A percentile compares a stretch with the other conserved stretches of the same genome.
Evolutionary conservation across 2,888 invertebrate species (phyloP).

Genomic region (Entomobrya multifasciata): DNA sequence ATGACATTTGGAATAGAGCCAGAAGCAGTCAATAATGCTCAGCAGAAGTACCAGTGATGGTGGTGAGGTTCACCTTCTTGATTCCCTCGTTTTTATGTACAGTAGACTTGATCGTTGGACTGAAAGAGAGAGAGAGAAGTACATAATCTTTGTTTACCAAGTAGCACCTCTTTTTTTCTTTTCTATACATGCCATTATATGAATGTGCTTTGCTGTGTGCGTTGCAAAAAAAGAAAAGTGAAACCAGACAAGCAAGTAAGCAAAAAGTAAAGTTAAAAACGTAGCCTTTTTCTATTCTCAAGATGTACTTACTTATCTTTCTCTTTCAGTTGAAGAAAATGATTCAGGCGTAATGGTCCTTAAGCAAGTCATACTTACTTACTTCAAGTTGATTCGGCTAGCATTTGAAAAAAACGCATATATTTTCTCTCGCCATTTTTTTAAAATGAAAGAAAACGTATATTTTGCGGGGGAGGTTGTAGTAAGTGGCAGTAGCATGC

Average conservation of each 20-base stretch:
- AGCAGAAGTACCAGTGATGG: not conserved
- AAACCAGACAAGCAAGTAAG: too few relatives aligned
- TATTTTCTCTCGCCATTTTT: not conserved
- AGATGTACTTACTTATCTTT: not conserved
- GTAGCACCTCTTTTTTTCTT: constrained; percentile 3
- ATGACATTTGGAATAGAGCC: constrained; percentile 66
- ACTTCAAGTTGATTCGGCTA: not conserved
- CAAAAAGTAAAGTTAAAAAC: too few relatives aligned
- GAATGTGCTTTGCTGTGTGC: not conserved
- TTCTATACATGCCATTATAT: not conserved
- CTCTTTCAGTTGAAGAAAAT: not conserved
- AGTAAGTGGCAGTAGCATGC: too few relatives aligned
- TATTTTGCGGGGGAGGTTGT: constrained; percentile 14
- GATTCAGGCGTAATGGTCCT: not conserved
- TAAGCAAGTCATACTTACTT: not conserved
- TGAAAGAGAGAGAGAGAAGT: not conserved
- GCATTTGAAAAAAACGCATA: constrained; percentile 15
- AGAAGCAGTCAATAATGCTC: constrained; percentile 65
- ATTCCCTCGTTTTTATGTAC: not conserved
- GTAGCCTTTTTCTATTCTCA: too few relatives aligned
- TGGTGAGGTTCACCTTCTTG: constrained; percentile 16
- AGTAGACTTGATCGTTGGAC: not conserved
- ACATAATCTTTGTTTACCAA: constrained; percentile 47
- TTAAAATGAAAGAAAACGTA: not conserved
- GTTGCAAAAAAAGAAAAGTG: not conserved